phyloP scores from a whole-genome alignment of 2,888 invertebrate genomes.

The Caenorhabditis japonica region DNA sequence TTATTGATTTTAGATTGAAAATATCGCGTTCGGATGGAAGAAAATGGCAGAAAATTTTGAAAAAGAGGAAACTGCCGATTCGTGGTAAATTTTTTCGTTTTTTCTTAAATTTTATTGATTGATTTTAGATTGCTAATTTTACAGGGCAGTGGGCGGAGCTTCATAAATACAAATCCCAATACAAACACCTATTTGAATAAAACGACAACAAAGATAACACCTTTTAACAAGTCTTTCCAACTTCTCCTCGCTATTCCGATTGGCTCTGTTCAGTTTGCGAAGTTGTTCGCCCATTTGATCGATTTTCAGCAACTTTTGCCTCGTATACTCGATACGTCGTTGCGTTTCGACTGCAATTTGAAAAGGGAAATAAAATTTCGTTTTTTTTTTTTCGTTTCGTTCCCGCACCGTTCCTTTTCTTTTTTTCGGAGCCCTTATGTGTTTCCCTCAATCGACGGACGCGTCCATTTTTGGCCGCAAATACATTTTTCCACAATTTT shows the following conservation, averaged over 20 bases:
- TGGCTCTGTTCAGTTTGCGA: slow-evolving; percentile 26
- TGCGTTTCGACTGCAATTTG: slow-evolving; percentile 50
- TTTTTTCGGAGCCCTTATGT: no score
- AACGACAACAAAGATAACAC: slow-evolving; percentile 1
- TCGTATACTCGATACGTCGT: slow-evolving; percentile 47
- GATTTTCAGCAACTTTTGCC: slow-evolving; percentile 41
- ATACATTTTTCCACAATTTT: slow-evolving; percentile 14
- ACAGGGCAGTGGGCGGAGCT: no score
- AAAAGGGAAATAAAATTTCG: slow-evolving; percentile 8
- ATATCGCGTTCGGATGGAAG: no score
- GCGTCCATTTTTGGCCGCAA: background rate
- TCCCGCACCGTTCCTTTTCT: no score
- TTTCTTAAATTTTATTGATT: no score
- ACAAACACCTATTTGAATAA: no score
- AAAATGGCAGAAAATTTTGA: no score
- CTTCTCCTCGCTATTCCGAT: slow-evolving; percentile 38
- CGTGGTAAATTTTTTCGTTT: no score
- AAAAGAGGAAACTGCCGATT: no score
- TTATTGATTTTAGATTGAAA: no score
- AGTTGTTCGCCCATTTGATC: slow-evolving; percentile 49
- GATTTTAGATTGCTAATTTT: no score
- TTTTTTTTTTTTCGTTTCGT: slow-evolving; percentile 12
- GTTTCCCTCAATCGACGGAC: slow-evolving; percentile 14
- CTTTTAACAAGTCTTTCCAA: slow-evolving; percentile 36
- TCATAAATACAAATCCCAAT: no score